A percentile compares a stretch with the other conserved stretches of the same genome.
phyloP scores from a whole-genome alignment of 2,113 vertebrate genomes.

The Siniperca knerii region DNA sequence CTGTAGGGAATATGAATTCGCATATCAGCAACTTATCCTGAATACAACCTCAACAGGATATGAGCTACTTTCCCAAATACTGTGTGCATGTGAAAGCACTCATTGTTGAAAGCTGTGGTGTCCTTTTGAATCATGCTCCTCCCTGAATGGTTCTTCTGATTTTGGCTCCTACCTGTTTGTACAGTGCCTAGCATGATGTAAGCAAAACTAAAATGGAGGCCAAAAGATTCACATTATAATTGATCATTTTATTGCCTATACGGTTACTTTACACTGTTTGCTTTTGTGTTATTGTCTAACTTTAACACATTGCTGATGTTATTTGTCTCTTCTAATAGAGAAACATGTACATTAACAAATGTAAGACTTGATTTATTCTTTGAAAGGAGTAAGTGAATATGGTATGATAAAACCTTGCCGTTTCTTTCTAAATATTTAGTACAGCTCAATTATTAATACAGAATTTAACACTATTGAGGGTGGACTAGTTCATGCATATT shows the following conservation, averaged over 20 bases:
- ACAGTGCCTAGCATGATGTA: constrained; percentile 77
- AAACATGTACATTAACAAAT: constrained; percentile 52
- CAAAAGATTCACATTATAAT: constrained; percentile 41
- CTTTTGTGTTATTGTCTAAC: constrained; percentile 47
- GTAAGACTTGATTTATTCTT: constrained; percentile 47
- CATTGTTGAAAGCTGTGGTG: constrained; percentile 40
- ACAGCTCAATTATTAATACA: constrained; percentile 30
- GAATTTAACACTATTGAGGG: constrained; percentile 30
- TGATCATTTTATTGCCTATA: constrained; percentile 24
- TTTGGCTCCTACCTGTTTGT: constrained; percentile 65
- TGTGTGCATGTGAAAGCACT: constrained; percentile 53
- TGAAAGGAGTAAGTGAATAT: constrained; percentile 54
- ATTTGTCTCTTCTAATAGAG: constrained; percentile 37
- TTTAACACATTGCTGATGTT: constrained; percentile 51
- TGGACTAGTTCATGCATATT: constrained; percentile 5
- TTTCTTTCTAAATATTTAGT: constrained; percentile 23
- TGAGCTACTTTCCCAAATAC: constrained; percentile 37
- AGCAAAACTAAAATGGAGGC: constrained; percentile 68
- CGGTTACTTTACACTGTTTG: constrained; percentile 33
- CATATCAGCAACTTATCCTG: constrained; percentile 37
- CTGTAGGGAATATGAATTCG: constrained; percentile 25
- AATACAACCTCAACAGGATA: constrained; percentile 32
- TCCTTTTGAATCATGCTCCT: constrained; percentile 37
- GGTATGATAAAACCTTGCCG: constrained; percentile 2
- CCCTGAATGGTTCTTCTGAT: constrained; percentile 46